Evolutionary conservation across 2,113 vertebrate genomes (phyloP).

Genomic region (Pyxicephalus adspersus): DNA sequence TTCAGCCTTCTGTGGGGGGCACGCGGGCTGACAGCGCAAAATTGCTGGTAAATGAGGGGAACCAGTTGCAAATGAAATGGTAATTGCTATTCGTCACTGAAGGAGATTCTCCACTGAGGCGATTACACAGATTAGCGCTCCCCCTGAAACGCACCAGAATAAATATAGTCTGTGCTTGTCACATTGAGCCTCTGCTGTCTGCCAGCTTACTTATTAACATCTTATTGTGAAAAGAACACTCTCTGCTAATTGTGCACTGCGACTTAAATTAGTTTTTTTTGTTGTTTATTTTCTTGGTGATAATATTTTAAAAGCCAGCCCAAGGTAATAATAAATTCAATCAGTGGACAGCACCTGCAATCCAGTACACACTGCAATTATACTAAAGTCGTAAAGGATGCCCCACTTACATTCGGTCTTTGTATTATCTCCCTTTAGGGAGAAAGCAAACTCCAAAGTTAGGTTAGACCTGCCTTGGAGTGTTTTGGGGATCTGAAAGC

Average conservation of each 20-base stretch:
- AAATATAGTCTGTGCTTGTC: conserved; percentile 68
- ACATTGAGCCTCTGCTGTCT: conserved; percentile 55
- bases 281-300: background rate
- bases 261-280: conserved; percentile 12
- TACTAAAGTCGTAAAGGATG: too few relatives aligned
- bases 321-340: too few relatives aligned
- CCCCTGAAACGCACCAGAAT: conserved; percentile 67
- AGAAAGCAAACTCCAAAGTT: too few relatives aligned
- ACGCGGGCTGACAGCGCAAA: conserved; percentile 54
- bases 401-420: too few relatives aligned
- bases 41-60: conserved; percentile 61
- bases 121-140: conserved; percentile 75
- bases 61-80: conserved; percentile 71
- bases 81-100: conserved; percentile 75
- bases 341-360: background rate
- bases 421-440: too few relatives aligned
- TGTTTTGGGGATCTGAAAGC: too few relatives aligned
- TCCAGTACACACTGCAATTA: background rate
- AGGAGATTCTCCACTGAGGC: conserved; percentile 73
- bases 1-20: conserved; percentile 30
- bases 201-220: conserved; percentile 51
- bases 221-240: conserved; percentile 13
- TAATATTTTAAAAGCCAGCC: too few relatives aligned
- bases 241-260: conserved; percentile 32
- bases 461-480: too few relatives aligned